Evolutionary conservation across 2,113 vertebrate genomes (phyloP), one percentile per base, ranked within the genome.

Genomic region (Gobius niger): DNA sequence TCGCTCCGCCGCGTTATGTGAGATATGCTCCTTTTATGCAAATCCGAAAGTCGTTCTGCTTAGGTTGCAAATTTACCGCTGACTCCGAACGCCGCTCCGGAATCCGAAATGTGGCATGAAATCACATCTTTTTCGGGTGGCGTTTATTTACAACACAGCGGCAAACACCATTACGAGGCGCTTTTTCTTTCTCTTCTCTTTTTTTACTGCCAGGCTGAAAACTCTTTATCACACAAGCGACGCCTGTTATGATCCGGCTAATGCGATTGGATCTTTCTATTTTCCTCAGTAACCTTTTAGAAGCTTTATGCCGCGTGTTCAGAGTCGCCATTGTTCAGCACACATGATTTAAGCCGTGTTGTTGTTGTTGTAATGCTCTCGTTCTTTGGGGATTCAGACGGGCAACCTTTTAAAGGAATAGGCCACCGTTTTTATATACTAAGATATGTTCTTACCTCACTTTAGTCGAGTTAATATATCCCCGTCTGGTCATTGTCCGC

Each of bases 341-440:
- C 65, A 53, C 44, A 64, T 57, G 19, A 4, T 44, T 41, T 56
- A 63, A 50, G 54, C 41, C 14, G 62, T 57, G 50, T 76, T 68
- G 47, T 19, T 68, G 47, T 19, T 34, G 19, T 56, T 47, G 34
- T 12, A 24, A 65, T 49, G 71, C 44, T 57, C 51, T 15, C 15
- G 18, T 53, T 70, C 76, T 67, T 34, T 1, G 56, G 71, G 78
- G 82, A 79, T 16, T 82, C 80, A 60, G 47, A 61, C 62, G 50
- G 73, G 68, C 70, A 63, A 34, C 24, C 24, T 34, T 65, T 53
- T n/a, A n/a, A n/a, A n/a, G n/a, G n/a, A n/a, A n/a, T n/a, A n/a
- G n/a, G n/a, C n/a, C n/a, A n/a, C n/a, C n/a, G n/a, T n/a, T n/a
- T n/a, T n/a, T n/a, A n/a, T n/a, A n/a, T n/a, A n/a, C n/a, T n/a